Evolutionary conservation across 2,113 vertebrate species (phyloP), one percentile per base, ranked within the genome.

Genomic region (Brevimyrus niger): DNA sequence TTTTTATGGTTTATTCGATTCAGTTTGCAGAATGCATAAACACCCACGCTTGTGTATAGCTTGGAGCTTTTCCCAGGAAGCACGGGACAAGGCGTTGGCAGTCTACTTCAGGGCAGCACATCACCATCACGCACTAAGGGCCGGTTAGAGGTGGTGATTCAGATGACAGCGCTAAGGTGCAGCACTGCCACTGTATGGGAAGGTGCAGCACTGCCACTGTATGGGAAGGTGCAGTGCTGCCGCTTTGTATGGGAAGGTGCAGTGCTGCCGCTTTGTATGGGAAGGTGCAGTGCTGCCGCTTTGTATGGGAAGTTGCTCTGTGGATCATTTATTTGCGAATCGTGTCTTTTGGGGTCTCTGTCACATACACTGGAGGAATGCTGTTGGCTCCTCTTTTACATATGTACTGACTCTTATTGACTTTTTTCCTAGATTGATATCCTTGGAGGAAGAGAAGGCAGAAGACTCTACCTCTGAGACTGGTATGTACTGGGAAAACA

Each of bases 391-490:
- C 19, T 58, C 8, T 15, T 23, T n/a, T 6, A 10, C n/a, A 58
- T 38, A 27, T 58, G 21, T 73, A 11, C n/a, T 31, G 58, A 15
- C 19, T 9, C 31, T 53, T 46, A 4, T 13, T 4, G 50, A 48
- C 11, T 42, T 88, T 76, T 48, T 69, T 89, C 88, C 89, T 87
- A 97, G 96, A 89, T 92, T 97, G 91, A 93, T 96, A 91, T 95
- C 95, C 73, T 94, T 97, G 93, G 96, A 96, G 91, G 96, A 96
- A 15, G 94, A 96, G 88, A 91, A 91, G 31, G 91, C 92, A 47
- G 58, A 91, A 46, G 92, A 90, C 92, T 91, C 91, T 61, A 90
- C 76, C 84, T 92, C 86, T 88, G 92, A 94, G 48, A 44, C 91
- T 94, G 95, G 96, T 96, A 94, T 87, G 95, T 91, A 21, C 82